Evolutionary conservation across 2,888 invertebrate genomes (phyloP).

Genomic region (Molanna angustata): DNA sequence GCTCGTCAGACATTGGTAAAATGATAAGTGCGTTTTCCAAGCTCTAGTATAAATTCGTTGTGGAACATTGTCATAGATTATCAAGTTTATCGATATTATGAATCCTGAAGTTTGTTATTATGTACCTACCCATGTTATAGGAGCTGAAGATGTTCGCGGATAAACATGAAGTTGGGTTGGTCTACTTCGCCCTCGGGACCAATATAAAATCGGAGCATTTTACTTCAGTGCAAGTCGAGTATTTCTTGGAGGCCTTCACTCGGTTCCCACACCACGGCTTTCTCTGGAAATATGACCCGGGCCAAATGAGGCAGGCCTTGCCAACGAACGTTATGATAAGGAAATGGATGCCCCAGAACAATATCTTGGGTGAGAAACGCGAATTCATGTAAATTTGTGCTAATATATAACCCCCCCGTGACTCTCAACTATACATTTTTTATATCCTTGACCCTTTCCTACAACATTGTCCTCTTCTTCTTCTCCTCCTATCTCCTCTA

Average conservation of each 20-base stretch:
- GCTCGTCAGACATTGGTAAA: too few relatives aligned
- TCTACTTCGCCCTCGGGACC: conserved; percentile 31
- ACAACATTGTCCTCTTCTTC: too few relatives aligned
- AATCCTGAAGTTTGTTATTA: not conserved
- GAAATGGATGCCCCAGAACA: conserved; percentile 52
- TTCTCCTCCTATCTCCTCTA: too few relatives aligned
- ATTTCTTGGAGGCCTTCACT: conserved; percentile 27
- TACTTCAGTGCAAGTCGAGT: conserved; percentile 19
- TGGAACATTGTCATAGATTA: conserved; percentile 1
- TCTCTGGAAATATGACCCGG: conserved; percentile 29
- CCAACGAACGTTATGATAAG: conserved; percentile 44
- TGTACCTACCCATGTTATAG: conserved; percentile 12
- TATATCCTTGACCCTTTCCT: too few relatives aligned
- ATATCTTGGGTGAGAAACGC: conserved; percentile 40
- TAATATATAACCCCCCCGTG: conserved; percentile 13
- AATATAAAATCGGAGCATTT: conserved; percentile 30
- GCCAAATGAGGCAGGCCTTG: conserved; percentile 16
- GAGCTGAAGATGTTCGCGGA: conserved; percentile 24
- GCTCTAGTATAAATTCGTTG: not conserved
- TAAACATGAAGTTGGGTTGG: conserved; percentile 16
- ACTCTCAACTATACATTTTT: too few relatives aligned
- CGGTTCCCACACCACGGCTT: conserved; percentile 25
- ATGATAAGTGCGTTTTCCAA: too few relatives aligned
- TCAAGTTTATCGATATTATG: too few relatives aligned
- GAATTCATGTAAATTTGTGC: conserved; percentile 24